These are phyloP conservation scores for silkworm (Bombyx mori) DNA, from an alignment of 1,140 invertebrate species.

Conservation along the genomic window ASM3026992v2 NC_085122.1:3329001-3329500, in stretches of 20 bases:
- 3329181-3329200: constrained; percentile 19
- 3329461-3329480: constrained; percentile 44
- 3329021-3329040: neutral
- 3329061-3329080: constrained; percentile 46
- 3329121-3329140: too few species aligned
- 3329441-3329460: constrained; percentile 76
- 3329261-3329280: too few species aligned
- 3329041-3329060: constrained; percentile 36
- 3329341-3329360: constrained; percentile 58
- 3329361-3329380: constrained; percentile 66
- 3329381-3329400: constrained; percentile 72
- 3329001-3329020: neutral
- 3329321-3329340: constrained; percentile 33
- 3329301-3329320: constrained; percentile 9
- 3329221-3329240: constrained; percentile 32
- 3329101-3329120: neutral
- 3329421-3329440: constrained; percentile 77
- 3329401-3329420: constrained; percentile 75
- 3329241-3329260: constrained; percentile 27
- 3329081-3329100: constrained; percentile 2
- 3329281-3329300: neutral
- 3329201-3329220: constrained; percentile 8
- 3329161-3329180: constrained; percentile 4
- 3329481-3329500: constrained; percentile 49
- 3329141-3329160: too few species aligned